These are phyloP conservation scores for Peribatodes rhomboidaria DNA, from an alignment of 2,888 invertebrate genomes.

Conservation along the genomic window DNA sequence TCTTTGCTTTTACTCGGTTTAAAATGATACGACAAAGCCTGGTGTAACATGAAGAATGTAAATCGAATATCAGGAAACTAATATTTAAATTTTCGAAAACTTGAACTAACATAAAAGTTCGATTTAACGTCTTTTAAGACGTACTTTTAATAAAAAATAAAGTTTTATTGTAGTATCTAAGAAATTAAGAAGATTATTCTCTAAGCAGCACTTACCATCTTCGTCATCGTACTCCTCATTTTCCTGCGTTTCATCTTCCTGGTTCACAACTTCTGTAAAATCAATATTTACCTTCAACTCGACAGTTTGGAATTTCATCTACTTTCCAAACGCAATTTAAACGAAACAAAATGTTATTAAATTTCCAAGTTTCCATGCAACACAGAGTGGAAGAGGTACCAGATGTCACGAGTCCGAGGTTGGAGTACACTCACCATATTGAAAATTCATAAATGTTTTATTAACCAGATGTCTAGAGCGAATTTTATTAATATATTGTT, in stretches of 20 bases:
- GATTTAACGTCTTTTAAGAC: too few relatives aligned
- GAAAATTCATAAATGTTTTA: conserved; percentile 22
- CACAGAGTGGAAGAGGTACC: conserved; percentile 25
- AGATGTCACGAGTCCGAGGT: conserved; percentile 25
- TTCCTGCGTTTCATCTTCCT: conserved; percentile 62
- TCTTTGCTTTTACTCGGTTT: neutral
- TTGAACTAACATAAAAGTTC: too few relatives aligned
- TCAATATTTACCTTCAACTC: conserved; percentile 26
- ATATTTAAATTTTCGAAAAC: too few relatives aligned
- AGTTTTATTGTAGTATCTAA: too few relatives aligned
- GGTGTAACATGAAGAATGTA: neutral
- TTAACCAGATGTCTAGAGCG: conserved; percentile 21
- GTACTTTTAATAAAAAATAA: too few relatives aligned
- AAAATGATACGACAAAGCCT: neutral
- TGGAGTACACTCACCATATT: conserved; percentile 21
- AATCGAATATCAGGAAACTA: neutral
- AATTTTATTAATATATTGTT: conserved; percentile 11
- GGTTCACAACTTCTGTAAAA: conserved; percentile 58
- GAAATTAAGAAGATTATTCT: too few relatives aligned
- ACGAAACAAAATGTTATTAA: conserved; percentile 30
- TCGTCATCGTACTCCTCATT: conserved; percentile 78
- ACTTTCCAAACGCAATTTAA: conserved; percentile 31
- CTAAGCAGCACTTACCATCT: conserved; percentile 71
- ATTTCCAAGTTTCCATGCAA: conserved; percentile 28
- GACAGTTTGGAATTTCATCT: conserved; percentile 27